Evolutionary conservation across 2,888 invertebrate species (phyloP), one percentile per base, ranked within the genome.

Genomic region (Agonopterix arenella): DNA sequence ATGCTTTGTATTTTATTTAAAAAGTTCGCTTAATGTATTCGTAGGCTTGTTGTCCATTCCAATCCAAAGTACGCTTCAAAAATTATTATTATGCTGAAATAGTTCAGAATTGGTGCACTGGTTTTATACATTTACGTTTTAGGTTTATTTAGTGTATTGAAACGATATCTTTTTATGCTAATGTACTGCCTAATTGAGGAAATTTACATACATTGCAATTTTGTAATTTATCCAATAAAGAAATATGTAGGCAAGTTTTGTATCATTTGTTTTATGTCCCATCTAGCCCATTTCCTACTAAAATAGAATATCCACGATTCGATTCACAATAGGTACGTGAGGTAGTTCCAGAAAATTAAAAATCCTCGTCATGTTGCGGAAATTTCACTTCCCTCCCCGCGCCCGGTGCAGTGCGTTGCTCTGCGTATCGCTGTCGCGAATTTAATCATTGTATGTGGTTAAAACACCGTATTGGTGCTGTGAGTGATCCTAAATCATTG

Each of bases 201-300:
- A 73, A 67, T 76, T 72, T 60, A 44, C 46, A 49, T 72, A 69
- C 72, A 75, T 75, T 76, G 72, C 71, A 67, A 54, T 76, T 80
- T 83, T 84, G 80, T 86, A 84, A 84, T 77, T 84, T 84, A 84
- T 84, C 81, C 79, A 84, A 80, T 84, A 85, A 86, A 85, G 67
- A 70, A 64, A 63, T 74, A 69, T 76, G 83, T 84, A 86, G 86
- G 79, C 74, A 68, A 38, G 0, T 45, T 52, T 53, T 58, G 55
- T 76, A 72, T 76, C 64, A 64, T 67, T 68, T 10, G 4, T 28
- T 18, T 28, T 28, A 28, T 28, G 28, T 4, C 28, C 28, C 5
- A n/a, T n/a, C n/a, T n/a, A n/a, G n/a, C n/a, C n/a, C n/a, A 28
- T 28, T 28, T 28, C 7, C n/a, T n/a, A n/a, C n/a, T n/a, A 18